Percentiles rank a stretch among this genome's conserved stretches.
phyloP scores from a whole-genome alignment of 2,797 vertebrate genomes.

The Saxicola maurus region DNA sequence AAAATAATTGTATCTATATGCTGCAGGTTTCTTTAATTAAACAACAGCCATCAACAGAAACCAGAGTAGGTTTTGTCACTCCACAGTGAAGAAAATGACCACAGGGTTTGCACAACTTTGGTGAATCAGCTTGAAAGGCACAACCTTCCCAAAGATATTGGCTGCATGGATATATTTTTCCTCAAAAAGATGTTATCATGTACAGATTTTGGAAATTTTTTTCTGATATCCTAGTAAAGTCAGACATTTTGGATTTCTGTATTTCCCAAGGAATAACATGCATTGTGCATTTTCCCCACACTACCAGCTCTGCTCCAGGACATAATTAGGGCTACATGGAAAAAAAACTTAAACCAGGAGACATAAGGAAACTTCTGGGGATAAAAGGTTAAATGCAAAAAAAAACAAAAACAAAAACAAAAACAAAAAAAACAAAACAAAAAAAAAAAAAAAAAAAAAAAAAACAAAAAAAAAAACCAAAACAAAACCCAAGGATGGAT shows the following conservation, averaged over 20 bases:
- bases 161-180: background rate
- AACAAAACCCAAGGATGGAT: background rate
- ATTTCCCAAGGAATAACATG: background rate
- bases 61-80: background rate
- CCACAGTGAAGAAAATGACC: background rate
- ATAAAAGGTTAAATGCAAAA: background rate
- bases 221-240: background rate
- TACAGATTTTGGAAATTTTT: background rate
- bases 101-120: background rate
- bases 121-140: background rate
- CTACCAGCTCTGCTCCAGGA: background rate
- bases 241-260: background rate
- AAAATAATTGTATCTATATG: background rate
- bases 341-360: background rate
- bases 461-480: fast-evolving
- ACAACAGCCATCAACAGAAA: background rate
- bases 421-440: fast-evolving
- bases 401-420: background rate
- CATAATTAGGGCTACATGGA: background rate
- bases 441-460: background rate
- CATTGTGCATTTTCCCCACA: background rate
- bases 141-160: background rate
- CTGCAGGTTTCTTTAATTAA: background rate
- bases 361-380: background rate
- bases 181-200: background rate